Percentiles rank a stretch among this genome's conserved stretches.
These are phyloP conservation scores for Brachyptera risi DNA, from an alignment of 2,888 invertebrate species.

Conservation along the genomic window DNA sequence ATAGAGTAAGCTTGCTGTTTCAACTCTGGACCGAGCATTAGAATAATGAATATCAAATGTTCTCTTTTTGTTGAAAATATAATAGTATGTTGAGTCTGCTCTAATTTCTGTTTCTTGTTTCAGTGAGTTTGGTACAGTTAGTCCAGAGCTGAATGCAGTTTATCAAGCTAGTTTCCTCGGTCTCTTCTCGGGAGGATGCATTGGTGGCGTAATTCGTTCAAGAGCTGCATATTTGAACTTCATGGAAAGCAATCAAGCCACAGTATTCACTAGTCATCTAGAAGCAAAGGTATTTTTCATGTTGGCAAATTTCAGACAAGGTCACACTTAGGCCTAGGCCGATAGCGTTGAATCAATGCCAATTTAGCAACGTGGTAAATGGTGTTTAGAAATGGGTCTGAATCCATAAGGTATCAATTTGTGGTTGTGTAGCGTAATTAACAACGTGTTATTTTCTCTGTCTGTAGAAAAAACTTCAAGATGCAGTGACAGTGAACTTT, in stretches of 20 bases:
- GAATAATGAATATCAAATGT: too few relatives aligned
- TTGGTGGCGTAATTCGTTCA: conserved; percentile 58
- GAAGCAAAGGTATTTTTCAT: conserved; percentile 36
- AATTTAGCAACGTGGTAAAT: too few relatives aligned
- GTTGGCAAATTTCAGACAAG: conserved; percentile 13
- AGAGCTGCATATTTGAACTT: conserved; percentile 36
- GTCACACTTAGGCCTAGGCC: too few relatives aligned
- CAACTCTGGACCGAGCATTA: too few relatives aligned
- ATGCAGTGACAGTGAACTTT: conserved; percentile 63
- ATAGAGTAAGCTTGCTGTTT: conserved; percentile 39
- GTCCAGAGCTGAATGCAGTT: conserved; percentile 58
- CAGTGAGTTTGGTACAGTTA: conserved; percentile 62
- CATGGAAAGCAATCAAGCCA: conserved; percentile 37
- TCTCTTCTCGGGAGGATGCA: conserved; percentile 56
- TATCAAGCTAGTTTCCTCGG: conserved; percentile 58
- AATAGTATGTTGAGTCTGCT: too few relatives aligned
- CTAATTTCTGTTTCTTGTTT: conserved; percentile 38
- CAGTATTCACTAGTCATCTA: conserved; percentile 35
- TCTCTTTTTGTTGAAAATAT: too few relatives aligned
- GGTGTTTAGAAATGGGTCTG: too few relatives aligned
- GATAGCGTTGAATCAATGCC: too few relatives aligned
- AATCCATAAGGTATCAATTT: too few relatives aligned
- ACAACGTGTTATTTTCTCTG: conserved; percentile 22
- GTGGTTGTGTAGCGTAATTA: too few relatives aligned
- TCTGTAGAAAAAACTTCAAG: conserved; percentile 62